Conservation (phyloP, 2,113 vertebrate genomes). For the Trinectes maculatus region DNA sequence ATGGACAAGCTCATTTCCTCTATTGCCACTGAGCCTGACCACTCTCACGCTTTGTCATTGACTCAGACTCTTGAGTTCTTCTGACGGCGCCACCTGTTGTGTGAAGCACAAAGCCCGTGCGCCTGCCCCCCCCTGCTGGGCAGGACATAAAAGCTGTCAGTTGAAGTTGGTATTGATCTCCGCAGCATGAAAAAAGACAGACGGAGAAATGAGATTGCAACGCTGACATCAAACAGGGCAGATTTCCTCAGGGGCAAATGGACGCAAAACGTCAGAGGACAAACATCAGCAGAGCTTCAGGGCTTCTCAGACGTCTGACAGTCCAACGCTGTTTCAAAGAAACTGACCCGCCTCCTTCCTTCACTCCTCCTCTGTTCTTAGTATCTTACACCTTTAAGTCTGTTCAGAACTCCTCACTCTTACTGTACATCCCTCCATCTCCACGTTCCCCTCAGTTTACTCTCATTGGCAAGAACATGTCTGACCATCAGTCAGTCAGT, state of each 20-base stretch:
- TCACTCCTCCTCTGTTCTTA: neutral
- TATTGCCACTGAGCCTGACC: conserved; percentile 5
- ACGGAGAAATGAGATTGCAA: conserved; percentile 1
- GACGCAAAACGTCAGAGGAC: no score
- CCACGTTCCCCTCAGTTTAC: no score
- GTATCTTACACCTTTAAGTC: neutral
- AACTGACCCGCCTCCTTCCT: neutral
- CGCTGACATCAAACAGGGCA: conserved; percentile 5
- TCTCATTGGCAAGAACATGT: no score
- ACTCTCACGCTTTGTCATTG: conserved; percentile 15
- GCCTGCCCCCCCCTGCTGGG: neutral
- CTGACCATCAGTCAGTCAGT: no score
- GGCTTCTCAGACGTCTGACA: conserved; percentile 11
- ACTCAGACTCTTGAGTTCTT: conserved; percentile 26
- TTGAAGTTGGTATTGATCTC: conserved; percentile 48
- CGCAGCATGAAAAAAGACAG: conserved; percentile 33
- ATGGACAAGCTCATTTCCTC: conserved; percentile 12
- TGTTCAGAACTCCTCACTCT: conserved; percentile 14
- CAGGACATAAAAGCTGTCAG: conserved; percentile 35
- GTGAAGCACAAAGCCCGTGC: conserved; percentile 27
- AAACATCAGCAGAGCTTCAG: neutral
- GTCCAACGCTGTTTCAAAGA: conserved; percentile 24
- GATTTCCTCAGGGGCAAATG: neutral
- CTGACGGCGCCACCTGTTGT: conserved; percentile 34
- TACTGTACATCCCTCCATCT: no score